Evolutionary conservation across 2,888 invertebrate species (phyloP), one percentile per base, ranked within the genome.

Genomic region (Eurois occulta): DNA sequence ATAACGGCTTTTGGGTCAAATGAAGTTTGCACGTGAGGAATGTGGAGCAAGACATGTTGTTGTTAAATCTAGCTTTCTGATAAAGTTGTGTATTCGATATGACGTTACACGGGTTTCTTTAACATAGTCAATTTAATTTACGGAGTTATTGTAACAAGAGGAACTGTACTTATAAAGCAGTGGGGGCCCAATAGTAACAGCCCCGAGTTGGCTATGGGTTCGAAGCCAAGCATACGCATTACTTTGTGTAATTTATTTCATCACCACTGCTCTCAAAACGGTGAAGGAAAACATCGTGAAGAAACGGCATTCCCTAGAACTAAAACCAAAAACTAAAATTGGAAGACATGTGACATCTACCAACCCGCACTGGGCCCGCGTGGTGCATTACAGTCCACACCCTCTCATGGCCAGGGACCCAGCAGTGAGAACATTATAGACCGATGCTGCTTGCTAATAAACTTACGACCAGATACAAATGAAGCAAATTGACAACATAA

Each of bases 1-100:
- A 64, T 72, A 58, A 72, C 58, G 65, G 71, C 18, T 82, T 86
- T 79, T 73, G 52, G 75, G 77, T 75, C 65, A 68, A 5, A 55
- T 70, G 48, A 70, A 72, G 55, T 64, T 67, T 58, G 18, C 8
- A n/a, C 28, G 64, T 64, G 24, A 64, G 16, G 21, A 58, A 79
- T 43, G 48, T 58, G 21, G 16, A 16, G 43, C 55, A 32, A 24
- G n/a, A 6, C 60, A 70, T 70, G 41, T 69, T 52, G n/a, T 62
- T 46, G 60, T 78, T 38, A 62, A 72, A 46, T 60, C 24, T 58
- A 24, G 0, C 3, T 52, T 52, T 46, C 16, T 32, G n/a, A 8
- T 77, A 32, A 18, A n/a, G n/a, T n/a, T n/a, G n/a, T n/a, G n/a
- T n/a, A n/a, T n/a, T n/a, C n/a, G n/a, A n/a, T n/a, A n/a, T n/a